These are phyloP conservation scores for Cryptocheilus praepositus DNA, from an alignment of 2,888 invertebrate species.

Conservation along the genomic window DNA sequence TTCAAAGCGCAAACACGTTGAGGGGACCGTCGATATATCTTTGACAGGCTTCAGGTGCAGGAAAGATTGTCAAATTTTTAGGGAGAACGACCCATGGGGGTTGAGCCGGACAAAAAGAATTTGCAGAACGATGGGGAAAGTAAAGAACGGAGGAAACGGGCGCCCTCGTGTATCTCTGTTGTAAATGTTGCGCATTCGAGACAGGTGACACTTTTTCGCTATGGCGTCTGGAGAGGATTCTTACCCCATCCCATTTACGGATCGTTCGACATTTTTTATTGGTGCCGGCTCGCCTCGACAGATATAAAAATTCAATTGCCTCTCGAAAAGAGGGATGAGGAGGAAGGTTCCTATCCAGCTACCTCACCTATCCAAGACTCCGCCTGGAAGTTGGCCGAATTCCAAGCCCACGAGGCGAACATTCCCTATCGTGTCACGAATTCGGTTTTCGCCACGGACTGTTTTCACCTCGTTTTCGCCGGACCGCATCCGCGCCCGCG, in stretches of 20 bases:
- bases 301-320: constrained; percentile 64
- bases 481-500: too few relatives aligned
- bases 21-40: too few relatives aligned
- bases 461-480: neutral
- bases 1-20: too few relatives aligned
- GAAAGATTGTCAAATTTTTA: too few relatives aligned
- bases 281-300: constrained; percentile 35
- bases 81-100: too few relatives aligned
- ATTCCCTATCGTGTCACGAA: neutral
- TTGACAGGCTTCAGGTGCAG: too few relatives aligned
- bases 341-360: constrained; percentile 34
- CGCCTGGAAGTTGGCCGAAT: constrained; percentile 52
- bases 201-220: constrained; percentile 32
- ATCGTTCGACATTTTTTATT: constrained; percentile 46
- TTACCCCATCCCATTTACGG: neutral
- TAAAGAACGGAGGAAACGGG: neutral
- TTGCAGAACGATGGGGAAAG: constrained; percentile 6
- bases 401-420: constrained; percentile 46
- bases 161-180: too few relatives aligned
- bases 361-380: constrained; percentile 38
- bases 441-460: neutral
- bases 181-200: constrained; percentile 8
- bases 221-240: constrained; percentile 4
- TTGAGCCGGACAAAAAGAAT: neutral
- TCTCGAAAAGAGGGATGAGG: constrained; percentile 28